Conservation (phyloP, 2,797 vertebrate species). For the Anomalospiza imberbis region DNA sequence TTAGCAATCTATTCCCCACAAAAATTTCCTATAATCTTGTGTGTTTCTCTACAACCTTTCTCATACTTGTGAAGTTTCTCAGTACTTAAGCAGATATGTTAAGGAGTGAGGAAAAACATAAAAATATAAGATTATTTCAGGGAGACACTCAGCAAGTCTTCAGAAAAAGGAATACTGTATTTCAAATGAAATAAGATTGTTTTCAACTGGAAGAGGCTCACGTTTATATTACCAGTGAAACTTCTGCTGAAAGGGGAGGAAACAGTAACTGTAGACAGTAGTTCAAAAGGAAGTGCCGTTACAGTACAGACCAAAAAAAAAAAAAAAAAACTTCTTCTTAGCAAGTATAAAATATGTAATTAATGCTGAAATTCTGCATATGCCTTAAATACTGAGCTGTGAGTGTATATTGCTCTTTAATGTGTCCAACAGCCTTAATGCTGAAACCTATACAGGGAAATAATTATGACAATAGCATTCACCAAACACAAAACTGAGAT, state of each 20-base stretch:
- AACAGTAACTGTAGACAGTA: background rate
- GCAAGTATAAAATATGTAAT: background rate
- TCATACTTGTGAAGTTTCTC: background rate
- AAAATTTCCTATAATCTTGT: background rate
- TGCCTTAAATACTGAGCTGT: background rate
- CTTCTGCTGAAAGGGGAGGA: background rate
- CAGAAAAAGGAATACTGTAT: background rate
- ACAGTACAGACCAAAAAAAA: background rate
- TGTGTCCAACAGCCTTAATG: background rate
- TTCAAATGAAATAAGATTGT: background rate
- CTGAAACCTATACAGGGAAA: background rate
- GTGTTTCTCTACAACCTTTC: background rate
- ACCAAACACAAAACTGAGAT: background rate
- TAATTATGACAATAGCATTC: background rate
- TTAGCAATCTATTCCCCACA: background rate
- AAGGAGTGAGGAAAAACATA: background rate
- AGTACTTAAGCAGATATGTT: background rate
- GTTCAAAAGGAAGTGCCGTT: slow-evolving; percentile 18
- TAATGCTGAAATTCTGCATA: background rate
- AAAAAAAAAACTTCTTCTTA: background rate
- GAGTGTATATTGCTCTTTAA: background rate
- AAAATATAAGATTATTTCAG: background rate
- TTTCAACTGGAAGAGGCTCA: background rate
- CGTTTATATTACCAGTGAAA: background rate
- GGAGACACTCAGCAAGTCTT: background rate